Evolutionary conservation across 2,888 invertebrate species (phyloP).

Genomic region (Coecobrya sp.): DNA sequence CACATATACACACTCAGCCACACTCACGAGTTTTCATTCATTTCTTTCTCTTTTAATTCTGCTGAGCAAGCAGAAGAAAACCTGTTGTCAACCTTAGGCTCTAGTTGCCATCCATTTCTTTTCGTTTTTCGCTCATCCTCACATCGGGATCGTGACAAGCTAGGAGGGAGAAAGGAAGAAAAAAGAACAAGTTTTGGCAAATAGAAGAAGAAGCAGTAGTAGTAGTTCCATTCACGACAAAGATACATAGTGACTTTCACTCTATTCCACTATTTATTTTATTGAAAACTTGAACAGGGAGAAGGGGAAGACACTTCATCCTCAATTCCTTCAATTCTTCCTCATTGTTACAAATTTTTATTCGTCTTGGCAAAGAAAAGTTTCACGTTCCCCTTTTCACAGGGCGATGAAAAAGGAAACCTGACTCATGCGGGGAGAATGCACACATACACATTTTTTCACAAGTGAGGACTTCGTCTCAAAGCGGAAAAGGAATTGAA

Average conservation of each 20-base stretch:
- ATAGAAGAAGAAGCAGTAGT: background rate
- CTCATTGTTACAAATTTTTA: slow-evolving; percentile 30
- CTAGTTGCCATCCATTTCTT: slow-evolving; percentile 34
- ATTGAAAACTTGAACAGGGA: background rate
- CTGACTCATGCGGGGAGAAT: background rate
- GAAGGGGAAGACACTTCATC: slow-evolving; percentile 3
- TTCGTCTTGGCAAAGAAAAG: slow-evolving; percentile 6
- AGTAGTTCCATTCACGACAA: slow-evolving; percentile 22
- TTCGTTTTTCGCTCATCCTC: slow-evolving; percentile 12
- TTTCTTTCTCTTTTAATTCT: slow-evolving; percentile 43
- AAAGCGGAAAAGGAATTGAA: background rate
- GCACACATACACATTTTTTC: background rate
- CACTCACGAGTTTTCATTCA: slow-evolving; percentile 66
- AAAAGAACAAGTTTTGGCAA: background rate
- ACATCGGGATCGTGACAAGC: slow-evolving; percentile 55
- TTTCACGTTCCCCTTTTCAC: slow-evolving; percentile 36
- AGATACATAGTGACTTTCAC: slow-evolving; percentile 38
- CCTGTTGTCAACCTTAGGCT: slow-evolving; percentile 73
- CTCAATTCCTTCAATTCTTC: slow-evolving; percentile 37
- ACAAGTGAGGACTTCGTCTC: background rate
- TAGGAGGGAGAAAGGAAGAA: background rate
- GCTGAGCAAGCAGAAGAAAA: slow-evolving; percentile 12
- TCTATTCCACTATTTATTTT: background rate
- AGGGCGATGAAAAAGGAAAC: background rate
- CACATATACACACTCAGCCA: slow-evolving; percentile 39